A percentile compares a stretch with the other conserved stretches of the same genome.
phyloP scores from a whole-genome alignment of 2,113 vertebrate species.

The Corvus hawaiiensis region DNA sequence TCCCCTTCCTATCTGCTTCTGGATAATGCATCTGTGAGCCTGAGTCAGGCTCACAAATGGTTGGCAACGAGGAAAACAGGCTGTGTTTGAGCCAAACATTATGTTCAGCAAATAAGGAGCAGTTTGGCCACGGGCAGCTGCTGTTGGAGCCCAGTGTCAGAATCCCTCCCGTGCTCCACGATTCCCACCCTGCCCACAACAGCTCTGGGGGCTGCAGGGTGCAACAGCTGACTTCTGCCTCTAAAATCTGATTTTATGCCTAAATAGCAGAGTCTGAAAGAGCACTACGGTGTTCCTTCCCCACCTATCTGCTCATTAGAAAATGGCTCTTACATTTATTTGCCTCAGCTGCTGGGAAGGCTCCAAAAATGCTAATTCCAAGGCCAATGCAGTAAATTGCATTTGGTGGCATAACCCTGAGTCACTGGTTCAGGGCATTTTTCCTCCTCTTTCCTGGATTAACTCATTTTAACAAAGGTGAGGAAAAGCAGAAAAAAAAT shows the following conservation, averaged over 20 bases:
- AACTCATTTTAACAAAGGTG: neutral
- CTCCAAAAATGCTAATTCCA: neutral
- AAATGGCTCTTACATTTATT: neutral
- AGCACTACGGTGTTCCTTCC: neutral
- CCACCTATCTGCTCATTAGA: neutral
- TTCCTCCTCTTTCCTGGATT: neutral
- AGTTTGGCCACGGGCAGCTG: neutral
- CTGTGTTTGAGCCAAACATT: slow-evolving; percentile 15
- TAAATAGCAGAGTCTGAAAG: neutral
- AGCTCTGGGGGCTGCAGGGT: neutral
- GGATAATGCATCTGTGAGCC: neutral
- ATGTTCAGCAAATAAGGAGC: slow-evolving; percentile 21
- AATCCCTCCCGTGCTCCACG: neutral
- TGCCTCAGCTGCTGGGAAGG: neutral
- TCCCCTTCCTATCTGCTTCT: neutral
- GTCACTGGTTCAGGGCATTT: neutral
- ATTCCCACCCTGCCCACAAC: neutral
- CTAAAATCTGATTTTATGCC: neutral
- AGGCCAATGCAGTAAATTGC: neutral
- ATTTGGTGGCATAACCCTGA: neutral
- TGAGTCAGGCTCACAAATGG: slow-evolving; percentile 15
- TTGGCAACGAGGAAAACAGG: neutral
- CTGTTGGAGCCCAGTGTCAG: neutral
- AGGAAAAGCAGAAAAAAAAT: neutral
- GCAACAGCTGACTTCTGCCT: neutral